Conservation (phyloP, 2,797 vertebrate genomes). For the Chloroceryle inda region DNA sequence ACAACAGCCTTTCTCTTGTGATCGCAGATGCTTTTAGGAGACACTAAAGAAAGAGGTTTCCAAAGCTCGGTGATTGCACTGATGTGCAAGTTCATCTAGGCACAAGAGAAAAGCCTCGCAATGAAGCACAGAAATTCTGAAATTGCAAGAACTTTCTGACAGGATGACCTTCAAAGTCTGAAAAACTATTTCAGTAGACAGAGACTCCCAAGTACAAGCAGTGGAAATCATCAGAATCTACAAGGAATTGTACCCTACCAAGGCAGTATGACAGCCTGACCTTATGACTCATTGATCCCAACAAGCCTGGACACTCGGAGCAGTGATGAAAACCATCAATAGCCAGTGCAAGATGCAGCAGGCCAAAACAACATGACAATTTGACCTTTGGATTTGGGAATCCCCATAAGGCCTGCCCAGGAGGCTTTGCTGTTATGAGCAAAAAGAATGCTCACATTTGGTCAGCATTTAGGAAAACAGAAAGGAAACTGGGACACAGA, state of each 20-base stretch:
- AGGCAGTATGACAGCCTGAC: not conserved
- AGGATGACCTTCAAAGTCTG: not conserved
- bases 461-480: not conserved
- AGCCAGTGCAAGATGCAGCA: not conserved
- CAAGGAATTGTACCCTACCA: not conserved
- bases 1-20: not conserved
- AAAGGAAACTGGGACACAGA: not conserved
- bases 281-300: not conserved
- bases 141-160: not conserved
- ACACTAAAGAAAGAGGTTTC: not conserved
- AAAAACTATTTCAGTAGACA: not conserved
- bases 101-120: conserved; percentile 2
- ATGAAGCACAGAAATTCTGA: not conserved
- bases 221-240: not conserved
- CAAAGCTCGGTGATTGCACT: not conserved
- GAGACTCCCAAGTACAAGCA: not conserved
- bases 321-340: not conserved
- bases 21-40: conserved; percentile 25
- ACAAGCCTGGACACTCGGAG: not conserved
- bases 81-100: not conserved
- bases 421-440: not conserved
- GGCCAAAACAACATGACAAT: not conserved
- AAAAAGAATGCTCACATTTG: not conserved
- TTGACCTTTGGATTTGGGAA: not conserved
- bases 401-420: not conserved